Percentiles rank a stretch among this genome's conserved stretches.
These are phyloP conservation scores for Hydropsyche betteni DNA, from an alignment of 2,888 invertebrate species.

Conservation along the genomic window DNA sequence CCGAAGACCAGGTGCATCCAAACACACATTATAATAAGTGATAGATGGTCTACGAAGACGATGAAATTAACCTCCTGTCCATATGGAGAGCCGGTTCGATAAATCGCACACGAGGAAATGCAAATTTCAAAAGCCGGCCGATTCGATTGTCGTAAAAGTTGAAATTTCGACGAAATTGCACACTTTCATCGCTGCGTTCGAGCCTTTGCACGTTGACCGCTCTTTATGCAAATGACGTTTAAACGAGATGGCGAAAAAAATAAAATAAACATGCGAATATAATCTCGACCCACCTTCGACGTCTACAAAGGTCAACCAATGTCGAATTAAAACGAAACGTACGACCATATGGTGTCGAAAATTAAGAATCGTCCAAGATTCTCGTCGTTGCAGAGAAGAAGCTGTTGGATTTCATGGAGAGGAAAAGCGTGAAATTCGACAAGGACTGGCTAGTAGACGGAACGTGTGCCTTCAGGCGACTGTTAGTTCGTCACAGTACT, in stretches of 20 bases:
- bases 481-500: conserved; percentile 4
- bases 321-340: conserved; percentile 2
- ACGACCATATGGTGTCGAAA: conserved; percentile 30
- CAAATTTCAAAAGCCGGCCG: too few relatives aligned
- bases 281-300: conserved; percentile 19
- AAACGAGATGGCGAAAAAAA: conserved; percentile 3
- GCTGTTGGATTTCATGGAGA: not conserved
- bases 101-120: too few relatives aligned
- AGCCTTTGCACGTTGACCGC: not conserved
- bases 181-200: not conserved
- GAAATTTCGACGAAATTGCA: conserved; percentile 13
- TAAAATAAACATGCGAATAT: not conserved
- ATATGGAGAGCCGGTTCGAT: too few relatives aligned
- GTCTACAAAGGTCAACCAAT: not conserved
- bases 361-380: not conserved
- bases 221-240: conserved; percentile 16
- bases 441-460: not conserved
- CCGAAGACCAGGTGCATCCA: conserved; percentile 24
- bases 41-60: too few relatives aligned
- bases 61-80: too few relatives aligned
- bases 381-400: not conserved
- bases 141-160: too few relatives aligned
- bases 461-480: conserved; percentile 2
- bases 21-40: not conserved
- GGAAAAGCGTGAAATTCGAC: conserved; percentile 20